Conservation (phyloP, 2,113 vertebrate genomes). For the Tichodroma muraria region DNA sequence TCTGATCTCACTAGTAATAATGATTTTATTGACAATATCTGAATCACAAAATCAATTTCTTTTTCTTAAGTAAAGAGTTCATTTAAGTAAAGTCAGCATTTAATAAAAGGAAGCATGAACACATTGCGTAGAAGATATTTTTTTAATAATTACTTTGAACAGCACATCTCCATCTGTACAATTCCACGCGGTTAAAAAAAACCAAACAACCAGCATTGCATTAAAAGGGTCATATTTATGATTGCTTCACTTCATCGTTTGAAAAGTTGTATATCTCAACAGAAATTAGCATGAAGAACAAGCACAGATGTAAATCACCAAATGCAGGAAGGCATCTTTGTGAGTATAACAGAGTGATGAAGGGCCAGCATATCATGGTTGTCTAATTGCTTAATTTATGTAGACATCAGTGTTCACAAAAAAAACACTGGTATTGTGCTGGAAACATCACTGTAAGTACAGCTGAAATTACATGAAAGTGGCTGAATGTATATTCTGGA, state of each 20-base stretch:
- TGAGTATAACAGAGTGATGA: background rate
- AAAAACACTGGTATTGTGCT: background rate
- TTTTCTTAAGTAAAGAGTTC: background rate
- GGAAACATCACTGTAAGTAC: background rate
- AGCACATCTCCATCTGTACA: background rate
- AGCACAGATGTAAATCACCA: background rate
- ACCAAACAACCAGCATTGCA: background rate
- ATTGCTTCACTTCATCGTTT: background rate
- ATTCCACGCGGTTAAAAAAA: background rate
- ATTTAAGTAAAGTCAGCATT: slow-evolving; percentile 45
- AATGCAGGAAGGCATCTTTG: background rate
- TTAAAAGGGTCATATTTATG: background rate
- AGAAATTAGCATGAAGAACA: background rate
- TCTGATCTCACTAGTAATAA: slow-evolving; percentile 14
- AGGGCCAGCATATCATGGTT: background rate
- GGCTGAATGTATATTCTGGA: background rate
- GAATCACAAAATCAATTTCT: slow-evolving; percentile 46
- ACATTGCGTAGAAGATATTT: background rate
- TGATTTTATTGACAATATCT: slow-evolving; percentile 40
- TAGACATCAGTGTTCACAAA: background rate
- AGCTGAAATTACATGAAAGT: background rate
- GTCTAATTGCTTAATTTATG: background rate
- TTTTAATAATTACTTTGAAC: background rate
- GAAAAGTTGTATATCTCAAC: background rate
- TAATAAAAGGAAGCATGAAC: slow-evolving; percentile 15